phyloP scores from a whole-genome alignment of 2,888 invertebrate species.

The Neria commutata region DNA sequence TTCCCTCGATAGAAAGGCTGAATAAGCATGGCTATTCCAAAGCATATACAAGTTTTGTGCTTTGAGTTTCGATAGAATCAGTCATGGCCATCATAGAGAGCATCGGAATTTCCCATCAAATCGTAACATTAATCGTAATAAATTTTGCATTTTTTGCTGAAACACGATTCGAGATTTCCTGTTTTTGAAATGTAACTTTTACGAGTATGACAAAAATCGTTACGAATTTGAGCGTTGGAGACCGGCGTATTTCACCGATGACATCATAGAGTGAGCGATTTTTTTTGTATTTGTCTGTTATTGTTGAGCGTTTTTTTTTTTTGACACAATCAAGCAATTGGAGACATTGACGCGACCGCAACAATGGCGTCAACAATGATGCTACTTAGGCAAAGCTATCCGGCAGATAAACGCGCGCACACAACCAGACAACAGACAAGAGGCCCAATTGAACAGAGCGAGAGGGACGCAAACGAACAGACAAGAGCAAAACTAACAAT shows the following conservation, averaged over 20 bases:
- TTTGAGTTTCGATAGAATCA: too few species aligned
- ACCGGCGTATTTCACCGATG: conserved; percentile 1
- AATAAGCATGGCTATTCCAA: too few species aligned
- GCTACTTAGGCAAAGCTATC: not conserved
- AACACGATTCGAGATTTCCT: too few species aligned
- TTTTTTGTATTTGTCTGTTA: not conserved
- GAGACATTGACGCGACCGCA: conserved; percentile 9
- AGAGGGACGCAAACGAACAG: not conserved
- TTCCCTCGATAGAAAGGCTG: too few species aligned
- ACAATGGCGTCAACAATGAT: conserved; percentile 9
- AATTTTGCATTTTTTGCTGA: too few species aligned
- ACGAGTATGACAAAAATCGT: too few species aligned
- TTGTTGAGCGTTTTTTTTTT: conserved; percentile 1
- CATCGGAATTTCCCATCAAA: too few species aligned
- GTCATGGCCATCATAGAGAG: too few species aligned
- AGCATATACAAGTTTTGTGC: too few species aligned
- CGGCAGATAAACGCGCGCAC: not conserved
- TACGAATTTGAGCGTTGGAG: too few species aligned
- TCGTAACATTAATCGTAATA: too few species aligned
- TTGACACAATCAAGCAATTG: not conserved
- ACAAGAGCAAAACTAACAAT: not conserved
- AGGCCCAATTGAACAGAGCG: not conserved
- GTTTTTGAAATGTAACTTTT: too few species aligned
- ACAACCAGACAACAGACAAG: not conserved
- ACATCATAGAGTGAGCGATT: conserved; percentile 12